Percentiles rank a stretch among this genome's conserved stretches.
These are phyloP conservation scores for Melanotaenia pygmaea DNA, from an alignment of 2,797 vertebrate genomes.

Conservation along the genomic window DNA sequence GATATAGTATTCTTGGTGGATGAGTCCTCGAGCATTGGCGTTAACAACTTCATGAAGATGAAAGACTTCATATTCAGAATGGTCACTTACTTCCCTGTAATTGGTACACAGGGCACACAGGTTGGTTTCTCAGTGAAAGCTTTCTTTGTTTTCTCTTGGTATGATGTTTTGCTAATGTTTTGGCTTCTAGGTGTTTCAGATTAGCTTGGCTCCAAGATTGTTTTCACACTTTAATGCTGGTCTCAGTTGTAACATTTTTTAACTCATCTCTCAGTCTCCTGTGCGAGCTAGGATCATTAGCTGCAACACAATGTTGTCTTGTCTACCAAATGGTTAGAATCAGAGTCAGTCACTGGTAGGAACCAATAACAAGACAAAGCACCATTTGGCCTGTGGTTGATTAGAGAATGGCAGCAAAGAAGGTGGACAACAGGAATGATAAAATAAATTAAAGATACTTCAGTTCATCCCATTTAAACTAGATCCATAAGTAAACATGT, in stretches of 20 bases:
- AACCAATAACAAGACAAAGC: constrained; percentile 7
- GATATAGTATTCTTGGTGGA: constrained; percentile 92
- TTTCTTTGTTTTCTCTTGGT: constrained; percentile 2
- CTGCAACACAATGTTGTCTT: constrained; percentile 21
- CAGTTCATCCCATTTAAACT: background rate
- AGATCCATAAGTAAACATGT: background rate
- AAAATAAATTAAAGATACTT: background rate
- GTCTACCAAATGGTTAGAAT: constrained; percentile 7
- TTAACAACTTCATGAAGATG: constrained; percentile 89
- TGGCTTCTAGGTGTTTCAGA: background rate
- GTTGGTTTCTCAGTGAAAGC: constrained; percentile 59
- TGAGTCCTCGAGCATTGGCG: constrained; percentile 92
- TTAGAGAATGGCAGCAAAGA: background rate
- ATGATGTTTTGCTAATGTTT: background rate
- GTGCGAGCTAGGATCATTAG: constrained; percentile 5
- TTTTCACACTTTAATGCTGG: constrained; percentile 27
- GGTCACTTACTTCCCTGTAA: constrained; percentile 88
- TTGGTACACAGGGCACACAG: constrained; percentile 87
- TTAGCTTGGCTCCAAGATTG: constrained; percentile 5
- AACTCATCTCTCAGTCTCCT: constrained; percentile 31
- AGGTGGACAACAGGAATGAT: background rate
- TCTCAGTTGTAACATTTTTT: background rate
- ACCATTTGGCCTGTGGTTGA: background rate
- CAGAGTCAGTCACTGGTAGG: background rate
- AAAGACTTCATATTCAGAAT: constrained; percentile 92